These are phyloP conservation scores for Epiblema foenella DNA, from an alignment of 2,888 invertebrate genomes.

Conservation along the genomic window DNA sequence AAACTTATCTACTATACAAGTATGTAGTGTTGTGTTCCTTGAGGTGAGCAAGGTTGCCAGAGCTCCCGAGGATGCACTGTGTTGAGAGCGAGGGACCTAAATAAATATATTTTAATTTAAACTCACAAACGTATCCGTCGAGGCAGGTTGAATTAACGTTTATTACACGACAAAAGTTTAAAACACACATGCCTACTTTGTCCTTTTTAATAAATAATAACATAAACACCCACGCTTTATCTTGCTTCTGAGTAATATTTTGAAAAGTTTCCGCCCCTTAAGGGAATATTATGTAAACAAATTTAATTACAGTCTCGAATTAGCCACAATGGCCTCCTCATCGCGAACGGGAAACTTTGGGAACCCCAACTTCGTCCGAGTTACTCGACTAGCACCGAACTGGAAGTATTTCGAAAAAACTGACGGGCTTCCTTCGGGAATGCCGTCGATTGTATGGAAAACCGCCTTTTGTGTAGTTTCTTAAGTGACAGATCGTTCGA, in stretches of 20 bases:
- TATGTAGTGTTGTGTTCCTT: too few relatives aligned
- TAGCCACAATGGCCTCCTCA: constrained; percentile 77
- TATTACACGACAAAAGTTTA: constrained; percentile 15
- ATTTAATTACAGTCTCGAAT: constrained; percentile 81
- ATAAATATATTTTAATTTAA: constrained; percentile 8
- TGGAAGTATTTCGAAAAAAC: constrained; percentile 67
- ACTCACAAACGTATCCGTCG: not conserved
- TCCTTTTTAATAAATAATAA: constrained; percentile 19
- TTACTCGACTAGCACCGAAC: constrained; percentile 63
- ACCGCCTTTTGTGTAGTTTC: constrained; percentile 21
- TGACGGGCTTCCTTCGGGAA: constrained; percentile 55
- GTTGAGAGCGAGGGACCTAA: too few relatives aligned
- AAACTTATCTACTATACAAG: too few relatives aligned
- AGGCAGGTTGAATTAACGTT: constrained; percentile 9
- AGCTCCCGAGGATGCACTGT: too few relatives aligned
- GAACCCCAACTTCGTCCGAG: constrained; percentile 73
- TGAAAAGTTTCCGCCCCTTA: constrained; percentile 66
- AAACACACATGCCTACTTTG: constrained; percentile 16
- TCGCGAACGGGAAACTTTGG: constrained; percentile 74
- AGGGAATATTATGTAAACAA: constrained; percentile 78
- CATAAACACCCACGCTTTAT: constrained; percentile 39
- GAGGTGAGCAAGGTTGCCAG: too few relatives aligned
- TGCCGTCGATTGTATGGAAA: constrained; percentile 35
- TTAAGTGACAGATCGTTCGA: constrained; percentile 24
- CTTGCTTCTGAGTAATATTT: constrained; percentile 54